Evolutionary conservation across 2,888 invertebrate species (phyloP).

Genomic region (Plutella xylostella): DNA sequence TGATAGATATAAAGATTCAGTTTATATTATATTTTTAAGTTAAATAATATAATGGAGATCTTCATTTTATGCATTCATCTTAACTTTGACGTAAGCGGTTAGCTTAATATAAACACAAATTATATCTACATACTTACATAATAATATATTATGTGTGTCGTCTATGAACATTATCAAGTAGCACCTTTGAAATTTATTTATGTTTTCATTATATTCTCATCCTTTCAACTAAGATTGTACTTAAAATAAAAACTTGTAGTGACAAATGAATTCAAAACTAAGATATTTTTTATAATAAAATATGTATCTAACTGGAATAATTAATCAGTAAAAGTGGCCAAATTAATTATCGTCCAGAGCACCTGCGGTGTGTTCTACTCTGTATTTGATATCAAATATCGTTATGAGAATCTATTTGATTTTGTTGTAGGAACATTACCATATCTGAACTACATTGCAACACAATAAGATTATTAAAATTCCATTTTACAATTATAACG

Average conservation of each 20-base stretch:
- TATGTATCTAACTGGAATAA: not conserved
- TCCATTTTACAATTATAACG: not conserved
- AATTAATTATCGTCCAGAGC: not conserved
- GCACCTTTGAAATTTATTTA: too few relatives aligned
- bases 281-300: not conserved
- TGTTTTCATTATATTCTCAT: too few relatives aligned
- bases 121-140: not conserved
- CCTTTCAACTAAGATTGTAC: too few relatives aligned
- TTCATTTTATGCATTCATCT: not conserved
- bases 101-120: not conserved
- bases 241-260: not conserved
- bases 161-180: too few relatives aligned
- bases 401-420: too few relatives aligned
- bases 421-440: too few relatives aligned
- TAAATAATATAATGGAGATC: not conserved
- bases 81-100: not conserved
- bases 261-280: not conserved
- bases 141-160: too few relatives aligned
- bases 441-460: too few relatives aligned
- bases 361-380: too few relatives aligned
- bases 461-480: too few relatives aligned
- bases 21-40: not conserved
- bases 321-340: not conserved
- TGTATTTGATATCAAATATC: too few relatives aligned
- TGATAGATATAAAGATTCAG: slow-evolving; percentile 24